A percentile compares a stretch with the other conserved stretches of the same genome.
phyloP scores from a whole-genome alignment of 2,113 vertebrate genomes.

The Pangasianodon hypophthalmus region DNA sequence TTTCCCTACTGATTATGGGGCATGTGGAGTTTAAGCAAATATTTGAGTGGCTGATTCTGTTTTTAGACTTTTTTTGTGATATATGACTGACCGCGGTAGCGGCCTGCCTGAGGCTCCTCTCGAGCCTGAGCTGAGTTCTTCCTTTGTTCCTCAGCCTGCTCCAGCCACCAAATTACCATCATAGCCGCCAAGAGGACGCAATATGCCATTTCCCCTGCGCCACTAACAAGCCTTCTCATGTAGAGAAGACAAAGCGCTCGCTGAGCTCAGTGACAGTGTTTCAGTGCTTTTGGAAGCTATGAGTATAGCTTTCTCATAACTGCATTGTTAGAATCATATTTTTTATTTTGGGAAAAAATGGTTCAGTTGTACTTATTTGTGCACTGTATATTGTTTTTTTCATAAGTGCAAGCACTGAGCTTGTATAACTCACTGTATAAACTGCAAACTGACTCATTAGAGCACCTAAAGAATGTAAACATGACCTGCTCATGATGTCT shows the following conservation, averaged over 20 bases:
- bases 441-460: conserved; percentile 38
- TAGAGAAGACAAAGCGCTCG: conserved; percentile 53
- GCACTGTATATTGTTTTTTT: background rate
- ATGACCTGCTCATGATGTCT: conserved; percentile 40
- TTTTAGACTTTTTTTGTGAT: conserved; percentile 68
- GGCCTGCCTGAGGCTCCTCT: conserved; percentile 58
- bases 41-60: conserved; percentile 67
- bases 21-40: conserved; percentile 73
- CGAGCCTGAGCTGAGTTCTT: conserved; percentile 43
- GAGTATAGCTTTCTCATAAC: conserved; percentile 38
- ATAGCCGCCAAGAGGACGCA: conserved; percentile 57
- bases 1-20: conserved; percentile 74
- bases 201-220: conserved; percentile 53
- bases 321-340: background rate
- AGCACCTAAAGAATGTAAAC: conserved; percentile 33
- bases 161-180: conserved; percentile 56
- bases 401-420: background rate
- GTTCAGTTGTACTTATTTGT: background rate
- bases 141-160: conserved; percentile 62
- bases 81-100: conserved; percentile 61
- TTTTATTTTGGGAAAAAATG: background rate
- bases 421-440: conserved; percentile 15
- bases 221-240: conserved; percentile 62
- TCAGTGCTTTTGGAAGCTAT: conserved; percentile 47
- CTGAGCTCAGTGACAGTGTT: conserved; percentile 56